These are phyloP conservation scores for Melinopterus prodromus DNA, from an alignment of 2,888 invertebrate genomes.

Conservation along the genomic window DNA sequence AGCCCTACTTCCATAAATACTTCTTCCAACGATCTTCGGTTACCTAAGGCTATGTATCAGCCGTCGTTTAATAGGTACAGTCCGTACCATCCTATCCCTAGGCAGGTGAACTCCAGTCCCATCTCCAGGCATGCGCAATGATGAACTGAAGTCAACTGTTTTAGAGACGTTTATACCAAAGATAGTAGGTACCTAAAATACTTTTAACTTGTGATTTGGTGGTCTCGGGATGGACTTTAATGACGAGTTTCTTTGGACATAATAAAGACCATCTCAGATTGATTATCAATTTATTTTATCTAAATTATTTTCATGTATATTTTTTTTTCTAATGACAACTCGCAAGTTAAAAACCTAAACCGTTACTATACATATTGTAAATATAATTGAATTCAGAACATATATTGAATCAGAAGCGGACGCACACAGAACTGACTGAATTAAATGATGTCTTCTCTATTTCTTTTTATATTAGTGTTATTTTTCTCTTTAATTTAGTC, in stretches of 20 bases:
- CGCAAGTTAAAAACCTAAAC: neutral
- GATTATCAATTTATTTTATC: neutral
- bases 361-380: neutral
- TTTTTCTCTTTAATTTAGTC: neutral
- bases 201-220: neutral
- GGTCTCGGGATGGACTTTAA: too few species aligned
- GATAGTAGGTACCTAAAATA: slow-evolving; percentile 9
- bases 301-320: neutral
- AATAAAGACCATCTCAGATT: neutral
- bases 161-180: slow-evolving; percentile 28
- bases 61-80: slow-evolving; percentile 60
- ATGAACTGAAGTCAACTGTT: slow-evolving; percentile 38
- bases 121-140: slow-evolving; percentile 47
- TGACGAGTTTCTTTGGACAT: too few species aligned
- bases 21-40: slow-evolving; percentile 56
- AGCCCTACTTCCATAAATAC: slow-evolving; percentile 59
- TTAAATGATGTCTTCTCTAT: neutral
- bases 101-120: slow-evolving; percentile 46
- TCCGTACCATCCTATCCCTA: slow-evolving; percentile 57
- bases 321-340: neutral
- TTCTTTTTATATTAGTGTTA: too few species aligned
- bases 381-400: neutral
- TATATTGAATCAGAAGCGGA: neutral
- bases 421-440: neutral
- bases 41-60: slow-evolving; percentile 61